phyloP scores from a whole-genome alignment of 2,113 vertebrate species.

The Brachypteracias leptosomus region DNA sequence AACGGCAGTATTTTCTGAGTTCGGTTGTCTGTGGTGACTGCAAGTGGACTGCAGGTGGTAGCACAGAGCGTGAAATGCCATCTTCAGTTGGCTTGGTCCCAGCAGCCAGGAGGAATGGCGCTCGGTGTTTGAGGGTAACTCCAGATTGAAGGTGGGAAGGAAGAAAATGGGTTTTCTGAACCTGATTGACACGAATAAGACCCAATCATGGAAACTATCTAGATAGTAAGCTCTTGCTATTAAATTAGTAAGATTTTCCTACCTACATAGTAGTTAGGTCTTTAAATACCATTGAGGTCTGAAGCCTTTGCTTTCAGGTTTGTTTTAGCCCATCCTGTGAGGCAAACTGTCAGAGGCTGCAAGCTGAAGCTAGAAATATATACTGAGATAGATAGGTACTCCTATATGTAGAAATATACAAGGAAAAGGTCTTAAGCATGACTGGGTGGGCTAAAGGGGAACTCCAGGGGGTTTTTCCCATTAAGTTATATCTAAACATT shows the following conservation, averaged over 20 bases:
- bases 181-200: background rate
- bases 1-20: background rate
- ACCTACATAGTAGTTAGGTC: background rate
- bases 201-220: background rate
- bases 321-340: background rate
- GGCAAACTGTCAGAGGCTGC: background rate
- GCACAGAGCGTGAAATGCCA: background rate
- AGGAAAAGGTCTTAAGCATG: background rate
- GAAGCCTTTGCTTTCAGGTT: background rate
- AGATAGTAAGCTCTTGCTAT: background rate
- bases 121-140: background rate
- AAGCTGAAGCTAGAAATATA: background rate
- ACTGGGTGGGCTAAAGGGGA: background rate
- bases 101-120: background rate
- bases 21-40: background rate
- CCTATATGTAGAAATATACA: background rate
- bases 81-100: background rate
- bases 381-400: background rate
- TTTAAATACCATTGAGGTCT: background rate
- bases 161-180: background rate
- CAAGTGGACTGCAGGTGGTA: constrained; percentile 6
- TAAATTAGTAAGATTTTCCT: background rate
- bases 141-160: background rate
- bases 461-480: background rate
- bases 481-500: background rate